Conservation (phyloP, 2,888 invertebrate genomes). For the Microctonus aethiopoides region DNA sequence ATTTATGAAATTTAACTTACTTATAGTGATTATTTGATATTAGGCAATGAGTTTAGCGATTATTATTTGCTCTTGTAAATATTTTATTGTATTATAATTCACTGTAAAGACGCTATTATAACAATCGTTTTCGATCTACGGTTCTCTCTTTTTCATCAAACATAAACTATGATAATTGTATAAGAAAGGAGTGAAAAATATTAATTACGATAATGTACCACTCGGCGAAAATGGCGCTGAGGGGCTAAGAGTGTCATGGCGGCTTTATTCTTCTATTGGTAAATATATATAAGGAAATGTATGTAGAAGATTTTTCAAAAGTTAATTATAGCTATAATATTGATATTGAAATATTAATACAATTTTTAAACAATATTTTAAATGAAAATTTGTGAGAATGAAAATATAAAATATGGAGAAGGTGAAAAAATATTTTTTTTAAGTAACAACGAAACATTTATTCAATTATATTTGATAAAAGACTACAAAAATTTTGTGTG, state of each 20-base stretch:
- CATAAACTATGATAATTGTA: background rate
- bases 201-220: background rate
- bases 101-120: constrained; percentile 10
- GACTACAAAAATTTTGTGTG: background rate
- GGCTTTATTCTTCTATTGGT: too few relatives aligned
- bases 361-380: too few relatives aligned
- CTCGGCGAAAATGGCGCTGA: too few relatives aligned
- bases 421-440: background rate
- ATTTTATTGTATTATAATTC: background rate
- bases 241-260: too few relatives aligned
- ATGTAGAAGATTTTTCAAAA: too few relatives aligned
- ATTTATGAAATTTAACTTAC: constrained; percentile 8
- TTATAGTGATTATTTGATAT: background rate
- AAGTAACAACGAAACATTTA: constrained; percentile 10
- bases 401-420: background rate
- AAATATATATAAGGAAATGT: too few relatives aligned
- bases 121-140: constrained; percentile 6
- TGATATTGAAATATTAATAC: too few relatives aligned
- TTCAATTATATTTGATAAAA: background rate
- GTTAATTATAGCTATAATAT: too few relatives aligned
- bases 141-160: constrained; percentile 6
- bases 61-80: background rate
- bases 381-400: background rate
- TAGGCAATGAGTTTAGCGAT: background rate
- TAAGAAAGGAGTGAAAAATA: background rate